These are phyloP conservation scores for Drosophila rhopaloa DNA, from an alignment of 1,140 invertebrate species.

Conservation along the genomic window DNA sequence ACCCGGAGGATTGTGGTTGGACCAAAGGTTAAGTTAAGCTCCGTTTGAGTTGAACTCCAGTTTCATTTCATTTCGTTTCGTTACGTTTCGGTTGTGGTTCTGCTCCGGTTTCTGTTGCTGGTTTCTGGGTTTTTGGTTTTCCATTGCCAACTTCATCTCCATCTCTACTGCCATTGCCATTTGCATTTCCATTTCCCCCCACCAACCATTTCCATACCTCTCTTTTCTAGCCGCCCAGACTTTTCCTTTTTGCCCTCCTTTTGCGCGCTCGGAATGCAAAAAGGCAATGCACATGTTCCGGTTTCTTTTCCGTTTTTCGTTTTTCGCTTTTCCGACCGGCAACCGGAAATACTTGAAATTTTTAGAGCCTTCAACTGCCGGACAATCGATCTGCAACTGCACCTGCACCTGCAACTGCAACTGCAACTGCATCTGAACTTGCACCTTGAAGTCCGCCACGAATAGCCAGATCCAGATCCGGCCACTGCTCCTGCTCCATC, in stretches of 20 bases:
- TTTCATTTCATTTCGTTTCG: slow-evolving; percentile 36
- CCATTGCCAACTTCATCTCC: not conserved
- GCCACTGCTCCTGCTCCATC: not conserved
- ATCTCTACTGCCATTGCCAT: not conserved
- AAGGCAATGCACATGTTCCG: slow-evolving; percentile 52
- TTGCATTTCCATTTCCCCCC: not conserved
- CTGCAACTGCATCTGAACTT: slow-evolving; percentile 23
- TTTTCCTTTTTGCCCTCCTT: slow-evolving; percentile 17
- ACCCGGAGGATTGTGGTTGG: slow-evolving; percentile 18
- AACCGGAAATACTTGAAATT: slow-evolving; percentile 71
- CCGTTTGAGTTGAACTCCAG: slow-evolving; percentile 47
- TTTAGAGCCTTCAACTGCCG: slow-evolving; percentile 27
- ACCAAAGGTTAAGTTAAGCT: slow-evolving; percentile 63
- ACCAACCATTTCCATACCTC: slow-evolving; percentile 12
- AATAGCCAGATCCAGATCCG: not conserved
- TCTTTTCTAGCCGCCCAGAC: not conserved
- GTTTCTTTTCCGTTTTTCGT: slow-evolving; percentile 13
- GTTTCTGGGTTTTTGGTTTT: slow-evolving; percentile 10
- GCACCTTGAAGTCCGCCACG: slow-evolving; percentile 2
- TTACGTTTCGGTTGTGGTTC: slow-evolving; percentile 44
- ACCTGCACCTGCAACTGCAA: slow-evolving; percentile 10
- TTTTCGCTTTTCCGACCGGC: slow-evolving; percentile 26
- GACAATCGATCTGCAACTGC: slow-evolving; percentile 15
- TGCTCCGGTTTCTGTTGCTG: slow-evolving; percentile 2
- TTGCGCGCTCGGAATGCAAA: slow-evolving; percentile 70